phyloP scores from a whole-genome alignment of 2,113 vertebrate genomes.

The Ptilorrhoa leucosticta region DNA sequence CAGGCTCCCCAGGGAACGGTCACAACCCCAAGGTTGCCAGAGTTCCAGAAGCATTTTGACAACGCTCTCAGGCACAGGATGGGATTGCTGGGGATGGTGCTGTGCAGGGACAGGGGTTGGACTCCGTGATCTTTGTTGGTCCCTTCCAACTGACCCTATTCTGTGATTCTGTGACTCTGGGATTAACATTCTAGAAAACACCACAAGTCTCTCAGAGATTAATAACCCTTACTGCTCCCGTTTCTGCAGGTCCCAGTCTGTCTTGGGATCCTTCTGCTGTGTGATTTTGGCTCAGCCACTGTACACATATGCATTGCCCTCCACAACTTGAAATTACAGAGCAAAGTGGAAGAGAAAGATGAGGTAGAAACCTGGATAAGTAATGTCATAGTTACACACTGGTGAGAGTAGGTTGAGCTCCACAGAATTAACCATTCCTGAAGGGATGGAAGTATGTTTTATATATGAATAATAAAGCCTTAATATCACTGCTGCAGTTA shows the following conservation, averaged over 20 bases:
- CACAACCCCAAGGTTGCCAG: not conserved
- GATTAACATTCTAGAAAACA: not conserved
- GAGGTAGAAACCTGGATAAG: not conserved
- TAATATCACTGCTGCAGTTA: not conserved
- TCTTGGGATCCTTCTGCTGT: not conserved
- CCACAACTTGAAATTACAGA: not conserved
- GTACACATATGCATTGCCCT: not conserved
- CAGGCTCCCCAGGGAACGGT: too few species aligned
- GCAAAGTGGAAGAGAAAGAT: not conserved
- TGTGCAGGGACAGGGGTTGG: not conserved
- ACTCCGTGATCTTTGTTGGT: accelerated
- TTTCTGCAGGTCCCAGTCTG: not conserved
- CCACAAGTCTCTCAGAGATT: not conserved
- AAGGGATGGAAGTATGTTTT: not conserved
- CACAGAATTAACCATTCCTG: not conserved
- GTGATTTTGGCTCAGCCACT: not conserved
- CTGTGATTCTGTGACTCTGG: not conserved
- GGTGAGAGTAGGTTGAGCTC: not conserved
- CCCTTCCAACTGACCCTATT: not conserved
- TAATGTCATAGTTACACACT: accelerated
- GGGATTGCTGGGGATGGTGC: too few species aligned
- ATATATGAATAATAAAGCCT: not conserved
- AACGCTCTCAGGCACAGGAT: too few species aligned
- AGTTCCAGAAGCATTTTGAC: accelerated
- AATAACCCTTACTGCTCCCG: accelerated